A percentile compares a stretch with the other conserved stretches of the same genome.
These are phyloP conservation scores for Enhydra lutris DNA, from an alignment of 2,113 vertebrate species.

Conservation along the genomic window DNA sequence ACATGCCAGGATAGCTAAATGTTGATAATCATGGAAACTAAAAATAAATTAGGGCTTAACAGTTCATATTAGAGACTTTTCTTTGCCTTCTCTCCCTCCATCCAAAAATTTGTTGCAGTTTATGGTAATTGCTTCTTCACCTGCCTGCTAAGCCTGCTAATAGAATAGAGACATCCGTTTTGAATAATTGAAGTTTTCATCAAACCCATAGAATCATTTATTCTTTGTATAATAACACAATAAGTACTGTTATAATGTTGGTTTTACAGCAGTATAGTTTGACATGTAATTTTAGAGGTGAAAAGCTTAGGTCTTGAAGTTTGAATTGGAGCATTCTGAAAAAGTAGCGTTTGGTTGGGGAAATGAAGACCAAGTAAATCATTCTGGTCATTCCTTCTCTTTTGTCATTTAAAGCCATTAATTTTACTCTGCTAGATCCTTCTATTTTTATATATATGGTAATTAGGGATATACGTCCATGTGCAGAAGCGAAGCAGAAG, in stretches of 20 bases:
- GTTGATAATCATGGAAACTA: neutral
- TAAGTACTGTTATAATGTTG: neutral
- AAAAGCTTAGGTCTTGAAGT: conserved; percentile 13
- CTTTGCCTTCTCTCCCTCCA: neutral
- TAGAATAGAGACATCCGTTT: neutral
- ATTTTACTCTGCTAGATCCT: neutral
- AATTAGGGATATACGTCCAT: neutral
- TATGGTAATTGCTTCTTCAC: neutral
- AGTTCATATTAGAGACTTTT: neutral
- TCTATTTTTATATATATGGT: neutral
- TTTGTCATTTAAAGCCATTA: neutral
- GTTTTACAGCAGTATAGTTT: neutral
- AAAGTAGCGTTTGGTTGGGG: neutral
- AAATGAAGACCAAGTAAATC: neutral
- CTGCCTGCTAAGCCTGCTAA: neutral
- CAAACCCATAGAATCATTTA: neutral
- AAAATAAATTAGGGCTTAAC: neutral
- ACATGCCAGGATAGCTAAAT: neutral
- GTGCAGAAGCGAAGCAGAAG: conserved; percentile 10
- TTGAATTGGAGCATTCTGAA: neutral
- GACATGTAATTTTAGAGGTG: conserved; percentile 15
- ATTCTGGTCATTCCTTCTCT: neutral
- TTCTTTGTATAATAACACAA: neutral
- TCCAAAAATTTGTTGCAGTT: neutral
- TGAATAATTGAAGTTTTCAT: conserved; percentile 10